phyloP scores from a whole-genome alignment of 2,888 invertebrate species.

The Mactromeris polynyma region DNA sequence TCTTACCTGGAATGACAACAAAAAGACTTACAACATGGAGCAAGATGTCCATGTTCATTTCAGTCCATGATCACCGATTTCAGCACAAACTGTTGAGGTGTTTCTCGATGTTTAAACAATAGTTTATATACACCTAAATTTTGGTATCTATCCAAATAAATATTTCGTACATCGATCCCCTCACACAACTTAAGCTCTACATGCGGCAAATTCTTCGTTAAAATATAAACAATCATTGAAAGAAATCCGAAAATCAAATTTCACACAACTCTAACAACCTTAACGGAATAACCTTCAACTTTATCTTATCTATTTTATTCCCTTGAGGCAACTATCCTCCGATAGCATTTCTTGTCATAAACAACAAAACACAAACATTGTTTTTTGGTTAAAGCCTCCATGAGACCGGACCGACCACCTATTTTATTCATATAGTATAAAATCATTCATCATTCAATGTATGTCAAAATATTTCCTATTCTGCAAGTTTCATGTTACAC shows the following conservation, averaged over 20 bases:
- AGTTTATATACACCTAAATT: not conserved
- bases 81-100: not conserved
- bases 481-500: too few species aligned
- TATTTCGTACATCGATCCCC: not conserved
- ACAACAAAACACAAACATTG: too few species aligned
- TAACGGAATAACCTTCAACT: conserved; percentile 1
- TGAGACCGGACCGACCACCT: too few species aligned
- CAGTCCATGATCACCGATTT: not conserved
- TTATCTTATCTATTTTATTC: not conserved
- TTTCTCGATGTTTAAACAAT: not conserved
- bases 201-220: not conserved
- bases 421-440: too few species aligned
- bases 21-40: not conserved
- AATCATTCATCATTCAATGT: too few species aligned
- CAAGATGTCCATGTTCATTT: not conserved
- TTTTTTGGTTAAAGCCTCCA: too few species aligned
- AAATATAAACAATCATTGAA: not conserved
- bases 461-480: too few species aligned
- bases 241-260: conserved; percentile 2
- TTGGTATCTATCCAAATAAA: conserved; percentile 18
- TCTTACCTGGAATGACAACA: not conserved
- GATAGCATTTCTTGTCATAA: too few species aligned
- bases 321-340: too few species aligned
- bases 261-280: not conserved
- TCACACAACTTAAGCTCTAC: not conserved